These are phyloP conservation scores for Varanus salvator DNA, from an alignment of 2,113 vertebrate genomes.

Conservation along the genomic window DNA sequence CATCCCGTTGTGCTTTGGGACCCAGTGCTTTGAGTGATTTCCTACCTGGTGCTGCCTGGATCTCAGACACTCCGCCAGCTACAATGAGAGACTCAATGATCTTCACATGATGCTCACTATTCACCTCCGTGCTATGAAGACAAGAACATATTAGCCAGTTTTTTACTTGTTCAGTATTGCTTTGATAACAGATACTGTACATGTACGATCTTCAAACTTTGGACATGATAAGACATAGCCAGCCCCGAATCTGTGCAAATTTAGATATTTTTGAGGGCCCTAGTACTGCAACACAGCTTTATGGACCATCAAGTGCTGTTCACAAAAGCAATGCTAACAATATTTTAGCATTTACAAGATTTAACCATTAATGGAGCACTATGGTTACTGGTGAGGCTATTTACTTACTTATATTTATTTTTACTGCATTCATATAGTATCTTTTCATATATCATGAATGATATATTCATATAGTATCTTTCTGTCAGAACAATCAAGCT, in stretches of 20 bases:
- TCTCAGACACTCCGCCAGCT: constrained; percentile 73
- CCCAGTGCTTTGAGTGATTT: neutral
- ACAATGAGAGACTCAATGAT: constrained; percentile 82
- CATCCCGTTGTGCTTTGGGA: neutral
- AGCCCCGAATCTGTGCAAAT: neutral
- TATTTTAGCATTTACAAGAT: neutral
- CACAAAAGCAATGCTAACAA: neutral
- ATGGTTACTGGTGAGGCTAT: neutral
- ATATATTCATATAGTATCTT: neutral
- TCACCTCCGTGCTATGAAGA: constrained; percentile 71
- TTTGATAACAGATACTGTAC: neutral
- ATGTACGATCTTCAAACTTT: neutral
- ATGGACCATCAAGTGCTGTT: neutral
- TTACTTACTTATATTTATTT: neutral
- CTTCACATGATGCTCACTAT: constrained; percentile 78
- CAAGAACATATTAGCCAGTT: neutral
- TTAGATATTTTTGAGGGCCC: neutral
- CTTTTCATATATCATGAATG: neutral
- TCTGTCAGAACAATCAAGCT: neutral
- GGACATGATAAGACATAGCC: neutral
- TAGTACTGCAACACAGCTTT: neutral
- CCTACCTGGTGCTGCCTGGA: constrained; percentile 82
- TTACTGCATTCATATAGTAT: neutral
- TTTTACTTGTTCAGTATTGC: neutral
- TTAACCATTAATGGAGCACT: neutral